Conservation (phyloP, 2,888 invertebrate species). For the Podabrus alpinus region DNA sequence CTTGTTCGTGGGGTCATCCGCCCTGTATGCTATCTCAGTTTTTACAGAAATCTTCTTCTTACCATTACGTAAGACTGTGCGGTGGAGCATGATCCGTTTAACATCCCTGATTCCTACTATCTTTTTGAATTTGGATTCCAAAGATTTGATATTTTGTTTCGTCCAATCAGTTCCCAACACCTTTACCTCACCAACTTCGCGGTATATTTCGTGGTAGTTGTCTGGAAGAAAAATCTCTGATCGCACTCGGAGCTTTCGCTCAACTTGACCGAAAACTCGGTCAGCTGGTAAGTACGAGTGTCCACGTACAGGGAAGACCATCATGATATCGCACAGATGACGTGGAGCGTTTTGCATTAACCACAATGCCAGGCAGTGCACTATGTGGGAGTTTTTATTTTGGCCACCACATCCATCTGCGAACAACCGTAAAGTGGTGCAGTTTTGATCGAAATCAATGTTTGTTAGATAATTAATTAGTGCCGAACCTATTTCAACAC, state of each 20-base stretch:
- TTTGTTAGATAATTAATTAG: slow-evolving; percentile 28
- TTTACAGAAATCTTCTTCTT: no score
- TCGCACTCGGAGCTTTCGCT: not conserved
- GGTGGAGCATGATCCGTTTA: no score
- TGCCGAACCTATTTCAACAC: slow-evolving; percentile 27
- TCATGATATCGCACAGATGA: not conserved
- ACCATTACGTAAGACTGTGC: no score
- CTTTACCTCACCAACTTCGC: not conserved
- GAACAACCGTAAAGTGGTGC: not conserved
- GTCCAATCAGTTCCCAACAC: no score
- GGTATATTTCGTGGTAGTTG: not conserved
- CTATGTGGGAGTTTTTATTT: no score
- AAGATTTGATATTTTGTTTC: no score
- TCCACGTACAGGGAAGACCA: not conserved
- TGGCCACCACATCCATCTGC: no score
- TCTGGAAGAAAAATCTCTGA: not conserved
- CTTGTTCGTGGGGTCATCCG: no score
- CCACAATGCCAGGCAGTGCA: not conserved
- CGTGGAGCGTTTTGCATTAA: not conserved
- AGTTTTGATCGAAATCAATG: not conserved
- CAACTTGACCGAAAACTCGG: not conserved
- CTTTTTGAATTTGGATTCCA: no score
- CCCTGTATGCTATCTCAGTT: no score
- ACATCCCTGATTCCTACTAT: no score
- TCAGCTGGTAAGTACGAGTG: not conserved